Percentiles rank a stretch among this genome's conserved stretches.
phyloP scores from a whole-genome alignment of 2,888 invertebrate genomes.

The Epinotia demarniana region DNA sequence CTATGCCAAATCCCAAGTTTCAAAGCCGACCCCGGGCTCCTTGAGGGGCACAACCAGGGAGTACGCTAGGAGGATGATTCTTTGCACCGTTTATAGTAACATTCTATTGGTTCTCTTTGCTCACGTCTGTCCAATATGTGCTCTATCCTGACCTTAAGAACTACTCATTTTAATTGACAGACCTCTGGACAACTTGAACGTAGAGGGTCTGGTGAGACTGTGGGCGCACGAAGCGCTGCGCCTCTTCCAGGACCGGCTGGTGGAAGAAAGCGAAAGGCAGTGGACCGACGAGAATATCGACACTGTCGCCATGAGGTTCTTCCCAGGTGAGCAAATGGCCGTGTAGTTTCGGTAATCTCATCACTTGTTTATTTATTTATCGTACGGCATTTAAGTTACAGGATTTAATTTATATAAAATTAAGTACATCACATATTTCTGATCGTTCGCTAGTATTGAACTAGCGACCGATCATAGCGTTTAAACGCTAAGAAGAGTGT shows the following conservation, averaged over 20 bases:
- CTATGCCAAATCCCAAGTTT: too few species aligned
- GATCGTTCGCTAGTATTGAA: too few species aligned
- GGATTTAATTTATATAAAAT: too few species aligned
- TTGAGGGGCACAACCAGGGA: too few species aligned
- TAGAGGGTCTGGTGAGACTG: constrained; percentile 98
- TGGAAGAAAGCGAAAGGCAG: constrained; percentile 96
- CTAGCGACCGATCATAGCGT: too few species aligned
- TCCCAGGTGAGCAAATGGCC: constrained; percentile 87
- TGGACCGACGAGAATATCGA: constrained; percentile 99
- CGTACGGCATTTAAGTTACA: background rate
- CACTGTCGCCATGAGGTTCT: constrained; percentile 95
- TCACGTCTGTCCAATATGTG: too few species aligned
- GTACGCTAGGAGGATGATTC: too few species aligned
- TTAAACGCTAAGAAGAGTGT: too few species aligned
- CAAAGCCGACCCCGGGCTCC: too few species aligned
- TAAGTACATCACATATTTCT: too few species aligned
- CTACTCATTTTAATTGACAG: constrained; percentile 67
- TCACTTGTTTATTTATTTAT: background rate
- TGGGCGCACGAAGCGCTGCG: constrained; percentile 99
- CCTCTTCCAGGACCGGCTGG: constrained; percentile 97
- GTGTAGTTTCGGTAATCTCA: background rate
- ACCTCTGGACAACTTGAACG: constrained; percentile 94
- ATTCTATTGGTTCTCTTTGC: too few species aligned
- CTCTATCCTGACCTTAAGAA: background rate
- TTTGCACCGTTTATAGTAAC: too few species aligned